These are phyloP conservation scores for Tipula lateralis DNA, from an alignment of 2,888 invertebrate genomes.

Conservation along the genomic window DNA sequence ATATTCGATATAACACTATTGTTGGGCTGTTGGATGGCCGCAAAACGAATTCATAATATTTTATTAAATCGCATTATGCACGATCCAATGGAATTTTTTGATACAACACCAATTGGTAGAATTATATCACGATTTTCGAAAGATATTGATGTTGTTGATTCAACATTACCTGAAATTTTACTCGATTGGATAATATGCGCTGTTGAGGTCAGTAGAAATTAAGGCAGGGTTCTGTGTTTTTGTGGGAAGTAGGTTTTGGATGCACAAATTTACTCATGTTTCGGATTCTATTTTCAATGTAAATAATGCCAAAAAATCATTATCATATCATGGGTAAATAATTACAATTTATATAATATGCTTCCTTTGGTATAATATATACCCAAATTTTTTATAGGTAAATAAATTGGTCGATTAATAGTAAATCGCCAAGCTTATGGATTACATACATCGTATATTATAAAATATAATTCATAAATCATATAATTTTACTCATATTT, in stretches of 20 bases:
- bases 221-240: not conserved
- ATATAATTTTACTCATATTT: not conserved
- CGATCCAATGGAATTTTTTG: conserved; percentile 56
- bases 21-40: conserved; percentile 40
- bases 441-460: no score
- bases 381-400: no score
- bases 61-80: conserved; percentile 52
- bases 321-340: not conserved
- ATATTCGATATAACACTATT: conserved; percentile 4
- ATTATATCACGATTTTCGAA: conserved; percentile 56
- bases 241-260: no score
- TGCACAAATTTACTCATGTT: not conserved
- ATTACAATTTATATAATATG: not conserved
- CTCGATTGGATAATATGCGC: conserved; percentile 55
- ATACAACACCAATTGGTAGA: conserved; percentile 59
- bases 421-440: no score
- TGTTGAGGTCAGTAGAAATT: conserved; percentile 5
- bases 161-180: conserved; percentile 49
- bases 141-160: conserved; percentile 50
- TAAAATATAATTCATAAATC: not conserved
- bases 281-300: not conserved
- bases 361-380: no score
- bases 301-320: not conserved
- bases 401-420: no score
- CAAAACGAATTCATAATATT: conserved; percentile 45